Percentiles rank a stretch among this genome's conserved stretches.
Conservation (phyloP, 2,113 vertebrate genomes). For the Labrus mixtus region DNA sequence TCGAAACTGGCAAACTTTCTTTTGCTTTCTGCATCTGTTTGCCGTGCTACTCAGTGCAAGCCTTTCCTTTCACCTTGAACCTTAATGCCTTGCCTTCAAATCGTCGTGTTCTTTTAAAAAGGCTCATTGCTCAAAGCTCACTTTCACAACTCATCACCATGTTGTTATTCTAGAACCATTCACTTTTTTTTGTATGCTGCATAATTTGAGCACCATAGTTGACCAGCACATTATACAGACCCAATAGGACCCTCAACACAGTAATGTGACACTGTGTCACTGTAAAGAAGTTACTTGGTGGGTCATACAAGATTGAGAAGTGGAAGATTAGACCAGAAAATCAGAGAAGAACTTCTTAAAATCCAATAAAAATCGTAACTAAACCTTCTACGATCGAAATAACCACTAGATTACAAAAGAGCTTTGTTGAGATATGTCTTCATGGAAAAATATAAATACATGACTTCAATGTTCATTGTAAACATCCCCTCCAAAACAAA, state of each 20-base stretch:
- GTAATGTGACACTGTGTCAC: constrained; percentile 34
- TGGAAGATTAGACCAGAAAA: constrained; percentile 10
- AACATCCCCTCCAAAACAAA: too few relatives aligned
- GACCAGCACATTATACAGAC: not conserved
- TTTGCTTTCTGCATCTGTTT: not conserved
- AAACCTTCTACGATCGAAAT: constrained; percentile 13
- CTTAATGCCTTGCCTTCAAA: not conserved
- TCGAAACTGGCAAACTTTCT: constrained; percentile 10
- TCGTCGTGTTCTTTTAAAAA: not conserved
- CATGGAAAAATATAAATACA: not conserved
- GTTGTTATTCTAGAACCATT: constrained; percentile 6
- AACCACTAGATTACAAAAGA: not conserved
- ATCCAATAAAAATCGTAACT: constrained; percentile 39
- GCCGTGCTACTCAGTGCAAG: not conserved
- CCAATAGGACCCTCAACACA: constrained; percentile 17
- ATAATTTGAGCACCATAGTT: not conserved
- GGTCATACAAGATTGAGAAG: constrained; percentile 28
- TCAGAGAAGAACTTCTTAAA: constrained; percentile 7
- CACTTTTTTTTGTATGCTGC: constrained; percentile 3
- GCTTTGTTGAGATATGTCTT: constrained; percentile 7
- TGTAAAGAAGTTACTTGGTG: constrained; percentile 33
- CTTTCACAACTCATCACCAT: too few relatives aligned
- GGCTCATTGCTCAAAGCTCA: too few relatives aligned
- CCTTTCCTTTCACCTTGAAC: not conserved
- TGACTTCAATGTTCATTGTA: too few relatives aligned